Base-by-base conservation (phyloP, 2,888 invertebrate genomes). In the Heliconius hortense region DNA sequence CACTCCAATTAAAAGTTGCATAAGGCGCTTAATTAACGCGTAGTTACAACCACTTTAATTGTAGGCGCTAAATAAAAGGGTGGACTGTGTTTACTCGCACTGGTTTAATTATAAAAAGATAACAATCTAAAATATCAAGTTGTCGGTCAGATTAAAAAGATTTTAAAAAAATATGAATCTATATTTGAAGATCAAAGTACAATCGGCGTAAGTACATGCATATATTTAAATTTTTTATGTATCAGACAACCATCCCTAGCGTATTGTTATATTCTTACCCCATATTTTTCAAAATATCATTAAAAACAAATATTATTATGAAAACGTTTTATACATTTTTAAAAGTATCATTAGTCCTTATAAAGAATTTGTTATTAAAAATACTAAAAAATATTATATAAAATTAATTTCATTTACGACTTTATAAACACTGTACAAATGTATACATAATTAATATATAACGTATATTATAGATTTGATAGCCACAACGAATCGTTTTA, bases 1-100 rank as follows among this genome's bases (percentile, higher is more conserved):
- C 39, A 67, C 73, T 73, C 73, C 66, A 73, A 73, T 73, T 73
- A 73, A 66, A 73, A 73, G 31, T 39, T 73, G 66, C 53, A 66
- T 15, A 66, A 62, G 24, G 24, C 28, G 43, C 60, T 72, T 43
- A 72, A 63, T 72, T 72, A 72, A 39, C 31, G 48, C 28, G 68
- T 10, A 43, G 39, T 66, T 66, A 43, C 39, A 66, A 43, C 39
- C 8, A 66, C 3, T 18, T 18, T 43, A 39, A 66, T 43, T 43
- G 66, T 66, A 39, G 39, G 39, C 64, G 53, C 8, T 69, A 69
- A 15, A 56, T 35, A 13, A 56, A 18, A 56, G 31, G 31, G 56
- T 56, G 7, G 10, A 69, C n/a, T n/a, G 21, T n/a, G 56, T 56
- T n/a, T 53, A 35, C 4, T 8, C 7, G 13, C n/a, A 66, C n/a